Base-by-base conservation (phyloP, 64 coral and sea anemone genomes). In the Dendronephthya gigantea region DNA sequence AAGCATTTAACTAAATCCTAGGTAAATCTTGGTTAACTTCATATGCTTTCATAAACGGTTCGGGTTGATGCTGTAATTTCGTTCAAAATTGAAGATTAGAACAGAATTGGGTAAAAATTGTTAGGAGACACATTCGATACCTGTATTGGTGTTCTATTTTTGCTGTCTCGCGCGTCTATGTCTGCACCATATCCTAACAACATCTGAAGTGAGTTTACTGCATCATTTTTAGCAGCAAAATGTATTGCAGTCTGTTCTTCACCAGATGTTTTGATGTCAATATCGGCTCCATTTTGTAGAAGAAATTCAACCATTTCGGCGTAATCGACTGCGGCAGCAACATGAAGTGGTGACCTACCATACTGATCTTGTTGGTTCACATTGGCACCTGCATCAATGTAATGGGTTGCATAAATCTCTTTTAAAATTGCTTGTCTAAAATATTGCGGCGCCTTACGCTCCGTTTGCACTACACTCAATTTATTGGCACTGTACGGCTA, bases 141-240 rank as follows among this genome's bases (percentile, higher is more conserved):
- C 55, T 62, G 55, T 17, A 62, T 15, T n/a, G 55, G 55, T 23
- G 55, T 62, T 22, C 55, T 62, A 27, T 62, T 62, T 62, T 62
- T 62, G 55, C 55, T 62, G 55, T 62, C 55, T 2, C 55, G 55
- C 25, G 55, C 55, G 55, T 62, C 55, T 7, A 62, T 62, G 25
- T 62, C 55, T 62, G 55, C 55, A 7, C 55, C 55, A 27, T 62
- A 62, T n/a, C 55, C 55, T 5, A 62, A 23, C 55, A 62, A 62
- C 55, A 62, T 62, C 16, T 62, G 55, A 62, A 62, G 55, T 7
- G 55, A 62, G 55, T 62, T 62, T 15, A 62, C 25, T 15, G 55
- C 55, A 23, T 62, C 55, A 62, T 62, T 62, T 62, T 62, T 62
- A 62, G 55, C 55, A n/a, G 55, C 55, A 62, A 62, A 62, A n/a